These are phyloP conservation scores for Danaus plexippus DNA, from an alignment of 1,140 invertebrate species.

Conservation along the genomic window DNA sequence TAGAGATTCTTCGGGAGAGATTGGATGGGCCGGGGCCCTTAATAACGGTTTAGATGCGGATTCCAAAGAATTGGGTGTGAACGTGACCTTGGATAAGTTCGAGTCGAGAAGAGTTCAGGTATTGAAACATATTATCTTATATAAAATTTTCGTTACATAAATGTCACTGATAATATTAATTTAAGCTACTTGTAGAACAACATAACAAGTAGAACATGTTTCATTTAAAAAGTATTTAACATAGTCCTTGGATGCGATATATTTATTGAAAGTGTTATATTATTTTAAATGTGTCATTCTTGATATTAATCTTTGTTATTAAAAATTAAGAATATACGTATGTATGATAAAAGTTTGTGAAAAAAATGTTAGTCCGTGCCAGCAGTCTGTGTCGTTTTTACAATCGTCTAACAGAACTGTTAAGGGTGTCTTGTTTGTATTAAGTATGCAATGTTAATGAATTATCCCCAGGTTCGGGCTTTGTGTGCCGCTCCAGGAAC, in stretches of 20 bases:
- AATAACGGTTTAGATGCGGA: slow-evolving; percentile 31
- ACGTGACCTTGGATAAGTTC: slow-evolving; percentile 43
- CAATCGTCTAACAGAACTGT: background rate
- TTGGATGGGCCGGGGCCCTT: slow-evolving; percentile 59
- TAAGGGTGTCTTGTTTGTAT: slow-evolving; percentile 3
- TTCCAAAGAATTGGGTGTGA: slow-evolving; percentile 44
- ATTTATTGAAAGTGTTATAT: no score
- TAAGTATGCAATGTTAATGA: background rate
- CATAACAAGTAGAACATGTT: no score
- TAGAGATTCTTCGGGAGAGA: slow-evolving; percentile 43
- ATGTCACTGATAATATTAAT: no score
- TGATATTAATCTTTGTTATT: no score
- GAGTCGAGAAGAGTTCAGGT: slow-evolving; percentile 43
- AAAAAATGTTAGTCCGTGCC: no score
- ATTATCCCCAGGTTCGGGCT: slow-evolving; percentile 31
- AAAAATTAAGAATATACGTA: no score
- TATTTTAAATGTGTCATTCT: no score
- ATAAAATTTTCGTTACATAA: background rate
- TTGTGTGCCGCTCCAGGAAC: slow-evolving; percentile 59
- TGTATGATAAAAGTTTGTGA: no score
- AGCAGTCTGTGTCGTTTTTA: no score
- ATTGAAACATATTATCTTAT: background rate
- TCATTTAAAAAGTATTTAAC: no score
- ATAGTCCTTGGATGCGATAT: no score
- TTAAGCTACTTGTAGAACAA: no score